Evolutionary conservation across 1,140 invertebrate species (phyloP).

Genomic region (Drosophila simulans): DNA sequence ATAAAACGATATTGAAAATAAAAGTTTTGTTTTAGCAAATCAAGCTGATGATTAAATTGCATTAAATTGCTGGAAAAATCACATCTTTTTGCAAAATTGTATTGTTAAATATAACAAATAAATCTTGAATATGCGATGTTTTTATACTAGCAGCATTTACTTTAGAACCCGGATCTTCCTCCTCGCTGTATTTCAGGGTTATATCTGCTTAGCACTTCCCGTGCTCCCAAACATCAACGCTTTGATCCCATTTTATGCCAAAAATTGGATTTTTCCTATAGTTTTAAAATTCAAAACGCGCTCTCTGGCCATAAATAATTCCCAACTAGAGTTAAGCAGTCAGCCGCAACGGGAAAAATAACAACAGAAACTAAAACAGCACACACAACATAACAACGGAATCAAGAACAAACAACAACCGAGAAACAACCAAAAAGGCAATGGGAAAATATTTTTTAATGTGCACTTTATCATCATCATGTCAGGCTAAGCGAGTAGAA

Average conservation of each 20-base stretch:
- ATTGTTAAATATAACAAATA: too few relatives aligned
- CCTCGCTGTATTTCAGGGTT: not conserved
- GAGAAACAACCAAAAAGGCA: constrained; percentile 56
- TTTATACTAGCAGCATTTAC: too few relatives aligned
- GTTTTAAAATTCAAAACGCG: constrained; percentile 62
- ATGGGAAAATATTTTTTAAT: constrained; percentile 76
- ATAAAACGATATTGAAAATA: too few relatives aligned
- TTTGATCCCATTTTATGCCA: constrained; percentile 10
- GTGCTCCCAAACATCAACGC: not conserved
- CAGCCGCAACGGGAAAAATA: constrained; percentile 9
- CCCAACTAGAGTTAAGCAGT: constrained; percentile 41
- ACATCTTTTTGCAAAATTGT: too few relatives aligned
- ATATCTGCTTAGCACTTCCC: not conserved
- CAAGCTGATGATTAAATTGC: too few relatives aligned
- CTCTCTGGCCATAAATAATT: constrained; percentile 60
- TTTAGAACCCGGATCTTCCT: too few relatives aligned
- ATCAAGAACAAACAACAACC: constrained; percentile 26
- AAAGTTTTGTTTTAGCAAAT: too few relatives aligned
- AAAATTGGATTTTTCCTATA: constrained; percentile 8
- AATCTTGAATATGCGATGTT: too few relatives aligned
- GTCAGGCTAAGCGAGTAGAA: constrained; percentile 65
- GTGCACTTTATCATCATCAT: constrained; percentile 79
- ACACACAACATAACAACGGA: constrained; percentile 15
- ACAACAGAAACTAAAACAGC: not conserved
- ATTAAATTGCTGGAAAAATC: too few relatives aligned